These are phyloP conservation scores for Drosophila aff. DNA, from an alignment of 1,140 invertebrate genomes.

Conservation along the genomic window DNA sequence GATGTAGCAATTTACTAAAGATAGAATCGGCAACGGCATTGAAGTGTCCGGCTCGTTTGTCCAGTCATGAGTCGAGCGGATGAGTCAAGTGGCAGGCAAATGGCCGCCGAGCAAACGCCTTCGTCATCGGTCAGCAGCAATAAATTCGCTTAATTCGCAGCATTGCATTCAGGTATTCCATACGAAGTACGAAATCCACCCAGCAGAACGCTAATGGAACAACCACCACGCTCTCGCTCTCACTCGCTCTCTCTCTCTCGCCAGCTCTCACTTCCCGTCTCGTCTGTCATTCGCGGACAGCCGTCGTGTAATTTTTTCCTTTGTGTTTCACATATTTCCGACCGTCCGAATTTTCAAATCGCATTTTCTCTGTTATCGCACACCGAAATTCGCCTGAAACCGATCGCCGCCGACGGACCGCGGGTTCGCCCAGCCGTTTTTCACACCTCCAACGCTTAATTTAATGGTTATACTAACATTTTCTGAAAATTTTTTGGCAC, in stretches of 20 bases:
- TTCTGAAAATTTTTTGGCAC: slow-evolving; percentile 84
- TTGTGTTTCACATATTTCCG: slow-evolving; percentile 57
- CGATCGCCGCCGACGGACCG: slow-evolving; percentile 3
- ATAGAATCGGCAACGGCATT: slow-evolving; percentile 42
- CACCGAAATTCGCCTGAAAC: slow-evolving; percentile 36
- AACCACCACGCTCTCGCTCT: slow-evolving; percentile 45
- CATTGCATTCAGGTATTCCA: slow-evolving; percentile 17
- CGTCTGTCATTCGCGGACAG: slow-evolving; percentile 64
- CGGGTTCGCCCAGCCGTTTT: slow-evolving; percentile 4
- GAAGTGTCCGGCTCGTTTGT: slow-evolving; percentile 40
- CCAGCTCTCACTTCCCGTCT: slow-evolving; percentile 37
- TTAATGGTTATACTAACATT: slow-evolving; percentile 81
- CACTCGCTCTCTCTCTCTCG: slow-evolving; percentile 11
- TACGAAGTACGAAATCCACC: slow-evolving; percentile 43
- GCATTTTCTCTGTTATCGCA: slow-evolving; percentile 46
- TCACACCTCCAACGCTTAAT: slow-evolving; percentile 51
- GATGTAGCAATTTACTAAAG: slow-evolving; percentile 17
- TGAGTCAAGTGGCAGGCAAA: slow-evolving; percentile 30
- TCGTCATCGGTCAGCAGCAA: slow-evolving; percentile 30
- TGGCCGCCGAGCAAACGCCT: slow-evolving; percentile 9
- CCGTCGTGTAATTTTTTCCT: slow-evolving; percentile 62
- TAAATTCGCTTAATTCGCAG: slow-evolving; percentile 33
- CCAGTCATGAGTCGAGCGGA: slow-evolving; percentile 58
- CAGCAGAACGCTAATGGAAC: slow-evolving; percentile 47
- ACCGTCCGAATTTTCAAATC: slow-evolving; percentile 50